Percentiles rank a stretch among this genome's conserved stretches.
phyloP scores from a whole-genome alignment of 53 echinoderm and acorn worm genomes.

The Stichopus horrens region DNA sequence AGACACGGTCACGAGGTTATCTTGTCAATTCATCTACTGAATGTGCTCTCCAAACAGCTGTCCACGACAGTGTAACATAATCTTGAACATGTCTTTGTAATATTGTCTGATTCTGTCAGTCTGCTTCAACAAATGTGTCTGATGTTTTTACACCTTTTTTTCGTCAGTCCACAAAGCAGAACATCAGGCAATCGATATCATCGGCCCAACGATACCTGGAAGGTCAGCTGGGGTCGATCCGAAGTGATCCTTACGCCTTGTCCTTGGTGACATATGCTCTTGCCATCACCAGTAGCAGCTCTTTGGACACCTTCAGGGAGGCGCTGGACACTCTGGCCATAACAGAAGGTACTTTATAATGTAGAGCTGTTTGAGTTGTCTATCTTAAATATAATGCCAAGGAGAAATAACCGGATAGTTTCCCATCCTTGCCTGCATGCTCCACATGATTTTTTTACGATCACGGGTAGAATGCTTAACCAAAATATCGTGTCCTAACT shows the following conservation, averaged over 20 bases:
- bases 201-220: not conserved
- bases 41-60: too few relatives aligned
- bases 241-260: not conserved
- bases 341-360: not conserved
- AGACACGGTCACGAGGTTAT: too few relatives aligned
- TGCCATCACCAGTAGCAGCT: not conserved
- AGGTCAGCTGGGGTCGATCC: not conserved
- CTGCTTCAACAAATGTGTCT: not conserved
- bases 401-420: too few relatives aligned
- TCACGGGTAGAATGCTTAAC: too few relatives aligned
- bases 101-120: not conserved
- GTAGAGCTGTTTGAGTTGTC: too few relatives aligned
- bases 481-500: too few relatives aligned
- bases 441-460: too few relatives aligned
- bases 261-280: constrained; percentile 28
- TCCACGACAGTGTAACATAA: not conserved
- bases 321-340: constrained; percentile 8
- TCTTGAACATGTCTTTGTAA: not conserved
- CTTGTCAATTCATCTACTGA: too few relatives aligned
- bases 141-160: not conserved
- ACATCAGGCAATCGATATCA: not conserved
- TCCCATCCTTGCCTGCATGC: too few relatives aligned
- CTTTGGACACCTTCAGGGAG: not conserved
- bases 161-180: not conserved
- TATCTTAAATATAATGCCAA: too few relatives aligned